Conservation (phyloP, 2,797 vertebrate species). For the Clangula hyemalis region DNA sequence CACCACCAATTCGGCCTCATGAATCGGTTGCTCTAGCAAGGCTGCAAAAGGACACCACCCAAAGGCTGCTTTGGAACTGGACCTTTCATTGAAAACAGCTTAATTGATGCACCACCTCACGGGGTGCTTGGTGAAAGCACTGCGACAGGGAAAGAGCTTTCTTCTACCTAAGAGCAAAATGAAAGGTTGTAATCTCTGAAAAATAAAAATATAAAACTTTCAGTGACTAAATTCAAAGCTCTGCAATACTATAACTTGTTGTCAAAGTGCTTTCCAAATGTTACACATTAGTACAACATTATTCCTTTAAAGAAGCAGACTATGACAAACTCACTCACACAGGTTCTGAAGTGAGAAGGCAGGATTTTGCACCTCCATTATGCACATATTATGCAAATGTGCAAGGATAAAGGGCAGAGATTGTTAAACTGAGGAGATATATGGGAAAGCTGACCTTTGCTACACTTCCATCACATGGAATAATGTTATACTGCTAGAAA, state of each 20-base stretch:
- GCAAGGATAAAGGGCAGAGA: conserved; percentile 10
- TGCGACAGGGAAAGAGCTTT: neutral
- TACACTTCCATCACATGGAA: fast-evolving
- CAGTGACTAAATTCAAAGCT: neutral
- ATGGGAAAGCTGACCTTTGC: conserved; percentile 8
- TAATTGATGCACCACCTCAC: too few species aligned
- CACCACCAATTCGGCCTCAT: neutral
- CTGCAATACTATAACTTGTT: neutral
- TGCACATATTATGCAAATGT: neutral
- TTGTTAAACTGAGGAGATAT: neutral
- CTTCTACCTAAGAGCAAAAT: neutral
- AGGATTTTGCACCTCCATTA: neutral
- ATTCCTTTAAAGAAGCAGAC: neutral
- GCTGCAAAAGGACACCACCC: neutral
- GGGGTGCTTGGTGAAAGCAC: neutral
- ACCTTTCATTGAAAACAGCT: too few species aligned
- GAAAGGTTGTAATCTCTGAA: neutral
- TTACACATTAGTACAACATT: neutral
- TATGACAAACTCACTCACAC: neutral
- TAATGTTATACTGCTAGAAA: neutral
- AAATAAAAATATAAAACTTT: neutral
- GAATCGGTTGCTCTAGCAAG: neutral
- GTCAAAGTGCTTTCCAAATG: neutral
- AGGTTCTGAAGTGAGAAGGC: neutral
- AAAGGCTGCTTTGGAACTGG: neutral